Evolutionary conservation across 2,888 invertebrate species (phyloP).

Genomic region (Cyaniris semiargus): DNA sequence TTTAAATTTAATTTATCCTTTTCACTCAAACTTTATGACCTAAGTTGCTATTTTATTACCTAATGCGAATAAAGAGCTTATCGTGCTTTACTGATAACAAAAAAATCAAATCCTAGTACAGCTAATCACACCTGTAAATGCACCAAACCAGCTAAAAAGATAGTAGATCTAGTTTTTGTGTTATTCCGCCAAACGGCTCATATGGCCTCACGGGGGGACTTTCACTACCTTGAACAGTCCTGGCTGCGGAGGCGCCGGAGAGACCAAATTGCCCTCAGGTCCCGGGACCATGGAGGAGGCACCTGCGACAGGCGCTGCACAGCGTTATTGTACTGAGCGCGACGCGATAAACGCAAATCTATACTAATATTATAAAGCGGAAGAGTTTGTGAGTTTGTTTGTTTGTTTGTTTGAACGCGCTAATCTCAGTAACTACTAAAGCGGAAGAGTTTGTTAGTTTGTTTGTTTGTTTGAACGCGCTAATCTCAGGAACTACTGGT

Average conservation of each 20-base stretch:
- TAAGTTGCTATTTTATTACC: no score
- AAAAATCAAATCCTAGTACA: neutral
- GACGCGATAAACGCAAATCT: neutral
- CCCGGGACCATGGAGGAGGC: neutral
- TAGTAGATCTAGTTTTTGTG: neutral
- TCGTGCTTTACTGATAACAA: neutral
- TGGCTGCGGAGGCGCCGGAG: neutral
- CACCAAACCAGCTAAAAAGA: neutral
- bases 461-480: no score
- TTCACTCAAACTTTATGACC: no score
- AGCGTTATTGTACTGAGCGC: neutral
- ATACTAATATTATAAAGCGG: no score
- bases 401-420: no score
- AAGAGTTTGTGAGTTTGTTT: no score
- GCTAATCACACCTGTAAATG: neutral
- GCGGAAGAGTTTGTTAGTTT: no score
- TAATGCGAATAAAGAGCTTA: neutral
- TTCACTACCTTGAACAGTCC: neutral
- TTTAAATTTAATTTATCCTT: neutral
- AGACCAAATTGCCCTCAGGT: neutral
- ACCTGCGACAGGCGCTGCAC: neutral
- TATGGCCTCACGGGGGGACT: neutral
- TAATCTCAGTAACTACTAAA: no score
- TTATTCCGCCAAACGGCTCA: neutral
- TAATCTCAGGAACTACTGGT: no score